Base-by-base conservation (phyloP, 2,888 invertebrate genomes). In the Lymantria dispar region DNA sequence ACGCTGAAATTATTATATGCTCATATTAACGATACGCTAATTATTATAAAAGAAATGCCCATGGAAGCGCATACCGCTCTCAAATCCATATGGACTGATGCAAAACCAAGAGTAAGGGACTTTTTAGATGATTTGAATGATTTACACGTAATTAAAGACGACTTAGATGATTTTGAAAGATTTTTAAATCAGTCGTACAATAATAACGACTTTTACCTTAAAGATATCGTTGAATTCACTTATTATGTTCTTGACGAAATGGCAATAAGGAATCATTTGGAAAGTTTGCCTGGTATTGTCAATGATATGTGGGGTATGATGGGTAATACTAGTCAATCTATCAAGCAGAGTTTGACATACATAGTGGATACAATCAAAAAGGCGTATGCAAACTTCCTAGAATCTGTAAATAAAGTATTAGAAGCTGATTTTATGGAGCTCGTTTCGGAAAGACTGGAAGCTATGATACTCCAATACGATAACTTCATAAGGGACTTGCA, bases 291-390 rank as follows among this genome's bases (percentile, higher is more conserved):
- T 0, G 95, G 95, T 43, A 95, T 97, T 22, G 92, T 97, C 0
- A 95, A 95, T 44, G 97, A 97, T 78, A 93, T 97, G 72, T 96
- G 96, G 95, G 95, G 95, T 7, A 94, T 96, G 65, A 95, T 97
- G 95, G 97, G 96, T 0, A 96, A 96, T 48, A 96, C 96, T 0
- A 96, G 96, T 8, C 93, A 94, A 61, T 96, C 96, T 0, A 93
- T 97, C 14, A 94, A 95, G 43, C 94, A 95, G 59, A 96, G 96
- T 60, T 85, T 97, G 9, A 83, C 94, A 0, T 96, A 95, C 94
- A 92, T 96, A 0, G 94, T 96, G 0, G 94, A 95, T 55, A 93
- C 94, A 54, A 91, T 96, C 0, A 96, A 95, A 73, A 91, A 84
- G 40, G 95, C 95, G 0, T 96, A 96, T 69, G 92, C 94, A 22